These are phyloP conservation scores for Campodea augens DNA, from an alignment of 1,140 invertebrate genomes.

Conservation along the genomic window DNA sequence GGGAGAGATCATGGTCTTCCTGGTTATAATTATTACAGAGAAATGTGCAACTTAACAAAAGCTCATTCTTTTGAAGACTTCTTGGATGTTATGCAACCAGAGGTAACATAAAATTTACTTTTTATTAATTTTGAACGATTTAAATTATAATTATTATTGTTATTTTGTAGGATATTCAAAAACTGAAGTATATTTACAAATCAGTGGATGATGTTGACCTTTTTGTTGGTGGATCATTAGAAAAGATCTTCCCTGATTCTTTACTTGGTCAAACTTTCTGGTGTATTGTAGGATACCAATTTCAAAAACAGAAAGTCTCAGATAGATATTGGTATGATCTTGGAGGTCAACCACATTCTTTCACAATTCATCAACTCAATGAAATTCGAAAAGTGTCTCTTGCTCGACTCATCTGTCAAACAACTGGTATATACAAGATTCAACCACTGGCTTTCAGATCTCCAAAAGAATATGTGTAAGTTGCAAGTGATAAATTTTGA, in stretches of 20 bases:
- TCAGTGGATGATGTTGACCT: constrained; percentile 35
- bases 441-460: not conserved
- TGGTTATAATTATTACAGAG: constrained; percentile 21
- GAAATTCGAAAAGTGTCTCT: constrained; percentile 1
- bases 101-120: constrained; percentile 4
- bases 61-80: constrained; percentile 10
- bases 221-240: constrained; percentile 30
- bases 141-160: not conserved
- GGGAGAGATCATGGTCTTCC: constrained; percentile 28
- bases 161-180: constrained; percentile 4
- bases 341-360: constrained; percentile 29
- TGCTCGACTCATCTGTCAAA: not conserved
- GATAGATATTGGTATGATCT: constrained; percentile 34
- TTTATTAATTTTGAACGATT: not conserved
- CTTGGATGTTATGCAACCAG: constrained; percentile 12
- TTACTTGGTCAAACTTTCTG: constrained; percentile 37
- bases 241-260: constrained; percentile 26
- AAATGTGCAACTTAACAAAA: constrained; percentile 10
- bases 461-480: not conserved
- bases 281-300: constrained; percentile 35
- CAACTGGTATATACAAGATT: not conserved
- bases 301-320: constrained; percentile 26
- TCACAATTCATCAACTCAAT: constrained; percentile 14
- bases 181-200: constrained; percentile 16
- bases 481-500: too few species aligned